Evolutionary conservation across 2,888 invertebrate genomes (phyloP).

Genomic region (Nephrotoma flavescens): DNA sequence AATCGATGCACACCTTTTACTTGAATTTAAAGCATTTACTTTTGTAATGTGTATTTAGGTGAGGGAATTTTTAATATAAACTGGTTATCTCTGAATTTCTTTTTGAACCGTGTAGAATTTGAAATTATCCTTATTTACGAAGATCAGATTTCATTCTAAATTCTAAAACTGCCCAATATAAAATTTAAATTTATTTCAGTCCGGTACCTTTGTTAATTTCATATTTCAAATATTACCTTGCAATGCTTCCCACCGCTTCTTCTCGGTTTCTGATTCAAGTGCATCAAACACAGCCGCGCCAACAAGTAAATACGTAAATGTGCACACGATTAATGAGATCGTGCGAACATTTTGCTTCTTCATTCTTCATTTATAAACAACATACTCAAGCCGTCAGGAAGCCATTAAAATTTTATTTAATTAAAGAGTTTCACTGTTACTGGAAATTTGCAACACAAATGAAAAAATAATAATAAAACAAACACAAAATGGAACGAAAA

Average conservation of each 20-base stretch:
- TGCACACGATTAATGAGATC: constrained; percentile 98
- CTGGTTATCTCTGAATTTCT: too few relatives aligned
- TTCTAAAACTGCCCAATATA: too few relatives aligned
- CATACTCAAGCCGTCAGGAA: constrained; percentile 34
- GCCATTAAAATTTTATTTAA: constrained; percentile 8
- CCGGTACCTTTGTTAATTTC: constrained; percentile 11
- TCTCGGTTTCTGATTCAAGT: constrained; percentile 93
- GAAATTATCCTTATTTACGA: too few relatives aligned
- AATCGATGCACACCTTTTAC: too few relatives aligned
- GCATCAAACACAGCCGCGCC: constrained; percentile 99
- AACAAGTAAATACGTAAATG: constrained; percentile 97
- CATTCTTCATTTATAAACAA: constrained; percentile 68
- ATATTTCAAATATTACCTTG: constrained; percentile 44
- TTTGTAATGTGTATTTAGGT: too few relatives aligned
- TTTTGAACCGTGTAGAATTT: too few relatives aligned
- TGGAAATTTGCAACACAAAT: background rate
- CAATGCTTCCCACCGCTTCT: constrained; percentile 74
- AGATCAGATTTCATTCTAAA: too few relatives aligned
- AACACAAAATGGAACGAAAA: background rate
- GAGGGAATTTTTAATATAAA: too few relatives aligned
- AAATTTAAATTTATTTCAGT: background rate
- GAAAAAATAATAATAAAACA: too few relatives aligned
- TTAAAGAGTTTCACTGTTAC: background rate
- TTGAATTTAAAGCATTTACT: too few relatives aligned
- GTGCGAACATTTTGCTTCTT: constrained; percentile 99